Conservation (phyloP, 2,797 vertebrate genomes). For the Phrynocephalus guinanensis region DNA sequence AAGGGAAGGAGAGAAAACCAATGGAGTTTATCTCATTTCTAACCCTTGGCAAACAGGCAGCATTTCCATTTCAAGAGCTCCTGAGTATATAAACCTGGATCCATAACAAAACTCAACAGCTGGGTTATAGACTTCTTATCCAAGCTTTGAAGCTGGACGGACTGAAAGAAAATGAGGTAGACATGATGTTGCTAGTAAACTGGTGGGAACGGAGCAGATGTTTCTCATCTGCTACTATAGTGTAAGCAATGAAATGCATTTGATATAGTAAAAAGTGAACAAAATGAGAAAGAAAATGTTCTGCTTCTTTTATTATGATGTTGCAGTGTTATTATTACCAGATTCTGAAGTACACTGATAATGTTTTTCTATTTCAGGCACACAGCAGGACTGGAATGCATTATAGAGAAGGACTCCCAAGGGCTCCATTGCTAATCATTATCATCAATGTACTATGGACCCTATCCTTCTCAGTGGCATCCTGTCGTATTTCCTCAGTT, state of each 20-base stretch:
- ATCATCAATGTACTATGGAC: conserved; percentile 55
- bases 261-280: conserved; percentile 64
- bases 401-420: conserved; percentile 55
- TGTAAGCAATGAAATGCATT: conserved; percentile 80
- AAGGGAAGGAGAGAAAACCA: conserved; percentile 61
- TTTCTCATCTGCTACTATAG: conserved; percentile 88
- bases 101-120: conserved; percentile 69
- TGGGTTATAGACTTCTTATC: conserved; percentile 71
- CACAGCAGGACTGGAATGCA: conserved; percentile 55
- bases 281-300: conserved; percentile 49
- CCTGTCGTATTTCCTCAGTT: conserved; percentile 24
- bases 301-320: conserved; percentile 70
- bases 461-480: conserved; percentile 38
- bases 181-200: conserved; percentile 64
- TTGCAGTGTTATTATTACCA: conserved; percentile 71
- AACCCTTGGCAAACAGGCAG: conserved; percentile 62
- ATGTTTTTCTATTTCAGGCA: conserved; percentile 60
- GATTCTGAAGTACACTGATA: conserved; percentile 68
- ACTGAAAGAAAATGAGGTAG: conserved; percentile 70
- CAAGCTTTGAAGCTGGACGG: conserved; percentile 54
- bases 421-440: conserved; percentile 53
- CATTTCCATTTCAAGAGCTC: conserved; percentile 69
- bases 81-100: conserved; percentile 66
- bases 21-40: conserved; percentile 58
- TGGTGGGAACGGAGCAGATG: conserved; percentile 85